Evolutionary conservation across 2,797 vertebrate genomes (phyloP).

Genomic region (Morelia viridis): DNA sequence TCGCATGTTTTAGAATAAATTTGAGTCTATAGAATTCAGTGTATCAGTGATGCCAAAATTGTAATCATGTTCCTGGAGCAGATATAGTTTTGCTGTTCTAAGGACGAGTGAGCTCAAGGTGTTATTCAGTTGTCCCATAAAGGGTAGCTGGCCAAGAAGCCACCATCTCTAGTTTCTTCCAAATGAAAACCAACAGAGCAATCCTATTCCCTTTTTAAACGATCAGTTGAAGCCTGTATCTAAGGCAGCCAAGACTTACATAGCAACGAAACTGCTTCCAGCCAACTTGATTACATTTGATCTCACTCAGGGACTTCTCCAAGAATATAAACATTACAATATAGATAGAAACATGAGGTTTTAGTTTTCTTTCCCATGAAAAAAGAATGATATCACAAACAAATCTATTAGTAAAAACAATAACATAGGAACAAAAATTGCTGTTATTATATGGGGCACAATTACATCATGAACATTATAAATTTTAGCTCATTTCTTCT

Average conservation of each 20-base stretch:
- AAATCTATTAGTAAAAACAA: conserved; percentile 13
- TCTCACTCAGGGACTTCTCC: neutral
- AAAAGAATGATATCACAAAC: neutral
- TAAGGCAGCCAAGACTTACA: neutral
- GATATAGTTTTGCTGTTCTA: neutral
- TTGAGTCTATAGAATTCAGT: neutral
- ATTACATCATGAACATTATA: neutral
- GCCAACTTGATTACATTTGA: neutral
- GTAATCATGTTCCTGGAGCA: neutral
- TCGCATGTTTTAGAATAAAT: neutral
- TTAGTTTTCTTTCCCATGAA: neutral
- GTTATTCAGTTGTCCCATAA: neutral
- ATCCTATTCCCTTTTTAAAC: neutral
- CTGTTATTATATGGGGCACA: neutral
- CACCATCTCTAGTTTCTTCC: neutral
- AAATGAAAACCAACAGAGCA: neutral
- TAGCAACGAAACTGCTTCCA: neutral
- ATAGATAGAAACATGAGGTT: neutral
- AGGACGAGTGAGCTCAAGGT: neutral
- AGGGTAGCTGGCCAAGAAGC: neutral
- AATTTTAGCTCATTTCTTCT: conserved; percentile 16
- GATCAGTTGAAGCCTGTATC: neutral
- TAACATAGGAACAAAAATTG: conserved; percentile 8
- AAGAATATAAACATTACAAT: neutral
- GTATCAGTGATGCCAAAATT: neutral